Evolutionary conservation across 2,888 invertebrate genomes (phyloP).

Genomic region (Amphipyra tragopoginis): DNA sequence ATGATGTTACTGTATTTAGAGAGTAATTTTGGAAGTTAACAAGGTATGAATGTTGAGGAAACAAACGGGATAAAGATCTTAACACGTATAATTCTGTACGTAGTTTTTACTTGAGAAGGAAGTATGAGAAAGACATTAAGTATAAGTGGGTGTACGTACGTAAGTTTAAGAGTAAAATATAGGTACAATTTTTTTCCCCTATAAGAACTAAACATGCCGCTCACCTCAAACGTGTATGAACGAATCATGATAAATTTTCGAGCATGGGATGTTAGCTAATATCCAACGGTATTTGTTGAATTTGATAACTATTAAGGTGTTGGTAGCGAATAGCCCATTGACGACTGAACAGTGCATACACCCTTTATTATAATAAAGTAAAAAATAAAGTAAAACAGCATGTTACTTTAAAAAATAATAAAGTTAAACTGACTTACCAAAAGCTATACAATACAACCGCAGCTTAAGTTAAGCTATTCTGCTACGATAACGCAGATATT

Average conservation of each 20-base stretch:
- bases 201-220: slow-evolving; percentile 11
- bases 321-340: too few relatives aligned
- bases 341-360: too few relatives aligned
- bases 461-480: not conserved
- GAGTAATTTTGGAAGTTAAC: too few relatives aligned
- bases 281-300: not conserved
- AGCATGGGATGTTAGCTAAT: not conserved
- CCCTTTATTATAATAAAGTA: not conserved
- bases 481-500: slow-evolving; percentile 4
- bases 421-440: not conserved
- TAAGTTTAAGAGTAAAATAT: too few relatives aligned
- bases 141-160: too few relatives aligned
- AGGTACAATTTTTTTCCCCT: not conserved
- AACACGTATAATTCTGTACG: not conserved
- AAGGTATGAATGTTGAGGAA: not conserved
- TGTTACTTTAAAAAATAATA: not conserved
- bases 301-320: not conserved
- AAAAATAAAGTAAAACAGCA: not conserved
- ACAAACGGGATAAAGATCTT: not conserved
- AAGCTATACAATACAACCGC: slow-evolving; percentile 1
- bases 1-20: too few relatives aligned
- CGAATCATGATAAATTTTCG: slow-evolving; percentile 30
- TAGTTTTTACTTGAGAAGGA: too few relatives aligned
- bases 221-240: slow-evolving; percentile 16
- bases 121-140: too few relatives aligned